Conservation (phyloP, 2,797 vertebrate genomes). For the Myripristis murdjan region DNA sequence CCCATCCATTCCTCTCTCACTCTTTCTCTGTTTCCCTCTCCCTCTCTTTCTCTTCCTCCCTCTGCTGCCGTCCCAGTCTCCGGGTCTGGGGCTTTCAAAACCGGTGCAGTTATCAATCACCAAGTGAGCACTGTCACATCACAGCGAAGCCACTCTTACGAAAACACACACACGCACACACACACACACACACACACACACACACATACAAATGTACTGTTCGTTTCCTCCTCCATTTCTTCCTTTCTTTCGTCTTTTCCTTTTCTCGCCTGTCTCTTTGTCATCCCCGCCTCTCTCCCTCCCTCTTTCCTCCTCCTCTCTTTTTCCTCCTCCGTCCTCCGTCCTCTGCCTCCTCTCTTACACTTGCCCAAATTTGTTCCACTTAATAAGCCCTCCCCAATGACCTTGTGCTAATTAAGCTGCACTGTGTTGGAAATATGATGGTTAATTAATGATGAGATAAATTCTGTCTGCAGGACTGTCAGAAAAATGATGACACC, state of each 20-base stretch:
- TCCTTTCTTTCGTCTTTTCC: slow-evolving; percentile 36
- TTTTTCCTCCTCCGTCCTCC: slow-evolving; percentile 35
- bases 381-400: slow-evolving; percentile 99
- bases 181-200: neutral
- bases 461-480: slow-evolving; percentile 98
- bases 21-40: slow-evolving; percentile 35
- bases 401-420: slow-evolving; percentile 99
- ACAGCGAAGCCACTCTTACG: slow-evolving; percentile 90
- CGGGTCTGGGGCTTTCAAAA: slow-evolving; percentile 95
- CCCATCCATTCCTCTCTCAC: slow-evolving; percentile 1
- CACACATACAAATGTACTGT: neutral
- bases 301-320: slow-evolving; percentile 15
- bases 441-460: slow-evolving; percentile 99
- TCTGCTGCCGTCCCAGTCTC: slow-evolving; percentile 92
- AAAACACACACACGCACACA: slow-evolving; percentile 46
- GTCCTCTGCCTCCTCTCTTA: slow-evolving; percentile 88
- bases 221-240: slow-evolving; percentile 19
- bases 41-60: slow-evolving; percentile 87
- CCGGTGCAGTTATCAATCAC: slow-evolving; percentile 98
- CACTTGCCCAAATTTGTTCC: slow-evolving; percentile 99
- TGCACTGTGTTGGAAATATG: slow-evolving; percentile 98
- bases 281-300: slow-evolving; percentile 47
- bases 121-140: slow-evolving; percentile 91
- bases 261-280: slow-evolving; percentile 51
- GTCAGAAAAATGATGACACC: slow-evolving; percentile 98